Evolutionary conservation across 1,140 invertebrate genomes (phyloP).

Genomic region (Drosophila fuyamai): DNA sequence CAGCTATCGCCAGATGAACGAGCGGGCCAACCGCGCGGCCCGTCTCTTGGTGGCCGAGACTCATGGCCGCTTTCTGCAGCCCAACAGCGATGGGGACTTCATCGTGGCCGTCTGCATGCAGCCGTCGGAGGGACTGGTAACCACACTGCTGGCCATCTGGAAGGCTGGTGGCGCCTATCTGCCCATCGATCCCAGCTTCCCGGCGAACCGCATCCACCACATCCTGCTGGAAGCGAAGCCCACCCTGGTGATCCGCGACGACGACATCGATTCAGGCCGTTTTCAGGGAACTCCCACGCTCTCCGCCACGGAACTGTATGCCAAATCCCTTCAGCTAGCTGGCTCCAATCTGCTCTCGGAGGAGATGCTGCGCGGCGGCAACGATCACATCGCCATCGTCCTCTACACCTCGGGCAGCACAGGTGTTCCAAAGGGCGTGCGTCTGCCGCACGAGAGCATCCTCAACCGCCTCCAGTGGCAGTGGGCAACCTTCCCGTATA

Average conservation of each 20-base stretch:
- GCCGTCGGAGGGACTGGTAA: slow-evolving; percentile 89
- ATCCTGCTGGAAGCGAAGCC: slow-evolving; percentile 92
- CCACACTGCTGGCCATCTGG: slow-evolving; percentile 90
- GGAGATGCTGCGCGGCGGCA: slow-evolving; percentile 71
- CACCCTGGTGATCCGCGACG: slow-evolving; percentile 89
- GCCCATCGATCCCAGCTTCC: slow-evolving; percentile 92
- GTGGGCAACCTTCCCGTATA: slow-evolving; percentile 91
- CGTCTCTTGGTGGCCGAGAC: slow-evolving; percentile 85
- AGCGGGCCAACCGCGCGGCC: slow-evolving; percentile 87
- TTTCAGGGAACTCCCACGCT: slow-evolving; percentile 68
- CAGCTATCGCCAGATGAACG: slow-evolving; percentile 87
- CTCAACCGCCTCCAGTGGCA: slow-evolving; percentile 94
- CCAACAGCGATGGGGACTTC: slow-evolving; percentile 88
- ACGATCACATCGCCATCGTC: slow-evolving; percentile 89
- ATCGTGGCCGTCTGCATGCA: slow-evolving; percentile 91
- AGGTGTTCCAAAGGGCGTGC: slow-evolving; percentile 95
- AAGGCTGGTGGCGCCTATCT: slow-evolving; percentile 93
- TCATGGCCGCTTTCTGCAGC: slow-evolving; percentile 75
- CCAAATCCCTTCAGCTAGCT: slow-evolving; percentile 63
- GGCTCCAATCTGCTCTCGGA: slow-evolving; percentile 62
- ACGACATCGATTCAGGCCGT: slow-evolving; percentile 73
- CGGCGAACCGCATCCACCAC: slow-evolving; percentile 89
- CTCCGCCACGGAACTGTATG: slow-evolving; percentile 65
- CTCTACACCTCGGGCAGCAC: slow-evolving; percentile 97
- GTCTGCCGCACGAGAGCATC: slow-evolving; percentile 91